These are phyloP conservation scores for Blera fallax DNA, from an alignment of 2,888 invertebrate species.

Conservation along the genomic window DNA sequence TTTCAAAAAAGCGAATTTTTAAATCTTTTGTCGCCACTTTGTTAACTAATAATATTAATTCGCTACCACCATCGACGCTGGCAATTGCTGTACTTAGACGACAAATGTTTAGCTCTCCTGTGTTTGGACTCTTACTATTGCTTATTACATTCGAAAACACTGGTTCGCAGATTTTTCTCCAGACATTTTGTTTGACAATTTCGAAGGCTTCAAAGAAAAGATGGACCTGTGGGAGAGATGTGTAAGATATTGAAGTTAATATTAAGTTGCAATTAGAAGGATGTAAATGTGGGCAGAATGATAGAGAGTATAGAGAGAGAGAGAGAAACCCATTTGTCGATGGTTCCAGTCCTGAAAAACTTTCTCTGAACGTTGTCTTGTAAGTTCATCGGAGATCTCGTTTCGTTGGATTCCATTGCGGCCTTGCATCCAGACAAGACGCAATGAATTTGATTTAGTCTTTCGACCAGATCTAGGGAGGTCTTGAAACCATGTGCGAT, in stretches of 20 bases:
- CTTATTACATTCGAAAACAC: constrained; percentile 88
- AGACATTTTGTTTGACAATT: constrained; percentile 82
- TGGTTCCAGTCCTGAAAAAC: too few species aligned
- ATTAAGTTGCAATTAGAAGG: not conserved
- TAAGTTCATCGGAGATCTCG: too few species aligned
- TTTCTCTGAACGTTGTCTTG: too few species aligned
- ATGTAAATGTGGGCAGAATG: not conserved
- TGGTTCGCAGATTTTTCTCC: constrained; percentile 86
- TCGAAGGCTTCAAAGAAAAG: constrained; percentile 90
- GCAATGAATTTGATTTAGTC: too few species aligned
- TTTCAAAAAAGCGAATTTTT: constrained; percentile 90
- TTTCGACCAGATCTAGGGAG: too few species aligned
- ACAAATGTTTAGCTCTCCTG: constrained; percentile 91
- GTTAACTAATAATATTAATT: constrained; percentile 91
- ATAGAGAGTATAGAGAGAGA: too few species aligned
- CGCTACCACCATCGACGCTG: constrained; percentile 88
- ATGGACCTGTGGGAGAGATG: constrained; percentile 81
- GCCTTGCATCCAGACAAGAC: too few species aligned
- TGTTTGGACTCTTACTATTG: constrained; percentile 92
- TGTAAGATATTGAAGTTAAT: too few species aligned
- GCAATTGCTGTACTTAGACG: constrained; percentile 88
- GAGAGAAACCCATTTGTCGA: too few species aligned
- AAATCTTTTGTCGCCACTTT: constrained; percentile 95
- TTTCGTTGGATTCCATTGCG: too few species aligned
- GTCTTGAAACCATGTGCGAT: too few species aligned